Evolutionary conservation across 2,888 invertebrate genomes (phyloP).

Genomic region (Slavum lentiscoides): DNA sequence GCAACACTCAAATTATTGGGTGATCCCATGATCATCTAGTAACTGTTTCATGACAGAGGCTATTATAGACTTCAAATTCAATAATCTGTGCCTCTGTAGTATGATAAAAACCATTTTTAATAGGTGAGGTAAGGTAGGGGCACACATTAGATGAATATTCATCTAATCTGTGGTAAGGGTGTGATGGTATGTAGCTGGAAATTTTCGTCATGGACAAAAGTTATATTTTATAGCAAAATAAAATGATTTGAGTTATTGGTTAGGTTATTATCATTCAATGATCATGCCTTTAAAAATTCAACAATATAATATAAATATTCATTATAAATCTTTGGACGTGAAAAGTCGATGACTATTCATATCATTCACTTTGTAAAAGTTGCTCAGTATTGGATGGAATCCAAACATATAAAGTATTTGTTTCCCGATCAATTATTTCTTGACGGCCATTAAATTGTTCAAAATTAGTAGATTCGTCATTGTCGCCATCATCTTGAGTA

Average conservation of each 20-base stretch:
- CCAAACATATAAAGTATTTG: constrained; percentile 57
- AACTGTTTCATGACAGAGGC: too few relatives aligned
- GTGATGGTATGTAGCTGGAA: too few relatives aligned
- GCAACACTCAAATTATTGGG: too few relatives aligned
- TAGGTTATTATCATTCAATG: neutral
- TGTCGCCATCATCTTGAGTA: constrained; percentile 54
- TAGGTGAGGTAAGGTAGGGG: too few relatives aligned
- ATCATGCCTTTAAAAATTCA: constrained; percentile 21
- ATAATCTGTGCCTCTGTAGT: too few relatives aligned
- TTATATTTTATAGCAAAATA: neutral
- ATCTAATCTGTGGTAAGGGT: too few relatives aligned
- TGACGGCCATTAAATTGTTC: constrained; percentile 54
- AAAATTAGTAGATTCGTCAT: constrained; percentile 54
- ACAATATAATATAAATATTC: constrained; percentile 13
- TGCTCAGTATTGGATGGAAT: constrained; percentile 56
- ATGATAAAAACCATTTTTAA: too few relatives aligned
- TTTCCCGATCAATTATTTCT: constrained; percentile 56
- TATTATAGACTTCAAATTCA: too few relatives aligned
- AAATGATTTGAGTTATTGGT: constrained; percentile 1
- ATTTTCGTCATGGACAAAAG: neutral
- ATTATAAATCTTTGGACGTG: constrained; percentile 15
- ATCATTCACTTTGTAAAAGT: constrained; percentile 56
- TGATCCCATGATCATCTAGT: too few relatives aligned
- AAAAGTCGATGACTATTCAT: neutral
- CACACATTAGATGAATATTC: too few relatives aligned